Percentiles rank a stretch among this genome's conserved stretches.
These are phyloP conservation scores for Perizoma affinitatum DNA, from an alignment of 2,888 invertebrate genomes.

Conservation along the genomic window DNA sequence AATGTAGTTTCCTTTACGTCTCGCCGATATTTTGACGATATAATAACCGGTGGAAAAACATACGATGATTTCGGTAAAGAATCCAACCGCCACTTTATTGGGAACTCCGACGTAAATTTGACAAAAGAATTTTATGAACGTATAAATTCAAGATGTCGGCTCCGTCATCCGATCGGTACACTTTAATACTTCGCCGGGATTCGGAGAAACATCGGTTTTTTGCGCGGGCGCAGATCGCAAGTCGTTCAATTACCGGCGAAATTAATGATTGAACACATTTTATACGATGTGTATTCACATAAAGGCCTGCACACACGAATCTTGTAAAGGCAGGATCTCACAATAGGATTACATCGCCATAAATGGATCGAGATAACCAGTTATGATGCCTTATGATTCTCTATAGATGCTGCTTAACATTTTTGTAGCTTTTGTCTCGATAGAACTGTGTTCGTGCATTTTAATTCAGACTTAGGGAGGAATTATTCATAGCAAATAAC, in stretches of 20 bases:
- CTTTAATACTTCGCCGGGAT: slow-evolving; percentile 57
- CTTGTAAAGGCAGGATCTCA: slow-evolving; percentile 45
- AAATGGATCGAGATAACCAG: slow-evolving; percentile 76
- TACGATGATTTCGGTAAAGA: slow-evolving; percentile 76
- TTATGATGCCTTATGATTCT: slow-evolving; percentile 78
- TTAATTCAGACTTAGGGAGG: slow-evolving; percentile 70
- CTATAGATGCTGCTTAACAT: slow-evolving; percentile 62
- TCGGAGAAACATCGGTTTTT: slow-evolving; percentile 76
- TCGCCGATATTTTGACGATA: slow-evolving; percentile 38
- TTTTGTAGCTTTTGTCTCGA: slow-evolving; percentile 77
- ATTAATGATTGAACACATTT: slow-evolving; percentile 82
- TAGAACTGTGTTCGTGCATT: slow-evolving; percentile 76
- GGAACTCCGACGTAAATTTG: slow-evolving; percentile 78
- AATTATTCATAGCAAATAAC: slow-evolving; percentile 33
- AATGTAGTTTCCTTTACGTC: slow-evolving; percentile 10
- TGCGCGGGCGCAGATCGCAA: slow-evolving; percentile 63
- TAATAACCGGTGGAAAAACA: slow-evolving; percentile 74
- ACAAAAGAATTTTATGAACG: slow-evolving; percentile 83
- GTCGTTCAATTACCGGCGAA: slow-evolving; percentile 78
- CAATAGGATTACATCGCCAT: slow-evolving; percentile 81
- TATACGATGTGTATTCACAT: slow-evolving; percentile 57
- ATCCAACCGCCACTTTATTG: slow-evolving; percentile 66
- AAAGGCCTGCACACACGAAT: slow-evolving; percentile 41
- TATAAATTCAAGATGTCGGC: slow-evolving; percentile 73
- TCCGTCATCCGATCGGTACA: slow-evolving; percentile 64